phyloP scores from a whole-genome alignment of 2,113 vertebrate genomes.

The Xenopus borealis region DNA sequence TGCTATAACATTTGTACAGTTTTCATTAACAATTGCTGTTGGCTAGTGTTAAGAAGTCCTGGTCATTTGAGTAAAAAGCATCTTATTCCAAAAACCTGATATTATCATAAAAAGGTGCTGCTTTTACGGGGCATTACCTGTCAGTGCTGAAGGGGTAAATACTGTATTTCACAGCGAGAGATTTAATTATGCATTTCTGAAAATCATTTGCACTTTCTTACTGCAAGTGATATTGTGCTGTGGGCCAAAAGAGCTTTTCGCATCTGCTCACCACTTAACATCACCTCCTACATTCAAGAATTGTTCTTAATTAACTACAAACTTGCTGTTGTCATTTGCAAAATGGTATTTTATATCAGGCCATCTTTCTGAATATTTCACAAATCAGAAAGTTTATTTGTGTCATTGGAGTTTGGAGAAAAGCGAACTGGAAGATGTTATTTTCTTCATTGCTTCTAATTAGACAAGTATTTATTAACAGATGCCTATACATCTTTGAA shows the following conservation, averaged over 20 bases:
- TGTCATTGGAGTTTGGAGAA: too few relatives aligned
- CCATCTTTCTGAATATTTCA: not conserved
- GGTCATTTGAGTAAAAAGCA: not conserved
- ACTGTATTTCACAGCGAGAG: conserved; percentile 29
- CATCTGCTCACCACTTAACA: conserved; percentile 25
- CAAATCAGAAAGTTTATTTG: too few relatives aligned
- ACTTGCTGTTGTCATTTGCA: conserved; percentile 21
- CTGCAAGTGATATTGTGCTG: conserved; percentile 14
- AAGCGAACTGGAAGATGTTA: too few relatives aligned
- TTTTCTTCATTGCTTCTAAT: too few relatives aligned
- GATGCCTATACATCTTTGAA: too few relatives aligned
- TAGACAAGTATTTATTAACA: too few relatives aligned
- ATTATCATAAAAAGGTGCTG: not conserved
- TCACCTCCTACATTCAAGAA: conserved; percentile 38
- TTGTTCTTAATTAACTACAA: conserved; percentile 19
- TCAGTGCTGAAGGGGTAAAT: conserved; percentile 34
- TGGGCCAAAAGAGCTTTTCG: conserved; percentile 23
- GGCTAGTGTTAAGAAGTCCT: not conserved
- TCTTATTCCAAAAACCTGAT: conserved; percentile 5
- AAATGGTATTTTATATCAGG: conserved; percentile 8
- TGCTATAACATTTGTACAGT: conserved; percentile 50
- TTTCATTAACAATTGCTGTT: conserved; percentile 12
- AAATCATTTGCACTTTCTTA: conserved; percentile 30
- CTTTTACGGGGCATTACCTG: not conserved
- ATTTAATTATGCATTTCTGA: conserved; percentile 44